phyloP scores from a whole-genome alignment of 2,888 invertebrate species.

The Flexamia atlantica region DNA sequence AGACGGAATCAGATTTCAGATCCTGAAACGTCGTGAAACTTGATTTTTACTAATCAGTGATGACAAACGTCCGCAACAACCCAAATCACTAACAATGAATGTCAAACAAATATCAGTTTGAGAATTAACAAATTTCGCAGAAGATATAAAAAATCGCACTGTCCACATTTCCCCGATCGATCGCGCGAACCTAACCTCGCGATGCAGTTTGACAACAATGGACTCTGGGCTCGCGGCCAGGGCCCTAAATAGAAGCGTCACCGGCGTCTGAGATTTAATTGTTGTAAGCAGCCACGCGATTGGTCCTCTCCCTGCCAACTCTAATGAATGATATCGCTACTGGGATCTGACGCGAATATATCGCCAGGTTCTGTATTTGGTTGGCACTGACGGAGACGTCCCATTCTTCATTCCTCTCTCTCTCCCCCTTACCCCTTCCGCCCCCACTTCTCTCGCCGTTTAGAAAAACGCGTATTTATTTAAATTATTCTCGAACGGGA shows the following conservation, averaged over 20 bases:
- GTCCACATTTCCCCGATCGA: background rate
- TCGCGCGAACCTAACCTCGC: background rate
- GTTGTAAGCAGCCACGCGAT: slow-evolving; percentile 28
- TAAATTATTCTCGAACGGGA: slow-evolving; percentile 39
- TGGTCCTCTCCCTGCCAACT: slow-evolving; percentile 34
- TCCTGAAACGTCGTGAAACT: no score
- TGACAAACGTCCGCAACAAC: no score
- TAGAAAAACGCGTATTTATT: slow-evolving; percentile 42
- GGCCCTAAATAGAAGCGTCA: slow-evolving; percentile 37
- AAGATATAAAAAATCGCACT: no score
- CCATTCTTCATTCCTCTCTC: slow-evolving; percentile 51
- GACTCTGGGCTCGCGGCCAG: background rate
- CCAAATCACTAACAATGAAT: no score
- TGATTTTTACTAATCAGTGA: no score
- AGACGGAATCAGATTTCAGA: no score
- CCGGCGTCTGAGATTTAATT: slow-evolving; percentile 49
- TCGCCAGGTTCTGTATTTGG: slow-evolving; percentile 43
- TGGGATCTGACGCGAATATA: slow-evolving; percentile 50
- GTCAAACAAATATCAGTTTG: no score
- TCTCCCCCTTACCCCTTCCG: background rate
- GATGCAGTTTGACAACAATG: slow-evolving; percentile 30
- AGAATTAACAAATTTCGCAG: no score
- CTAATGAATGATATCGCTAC: slow-evolving; percentile 53
- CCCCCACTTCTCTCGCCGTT: slow-evolving; percentile 27
- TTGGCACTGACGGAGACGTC: slow-evolving; percentile 50